Conservation (phyloP, 2,888 invertebrate species). For the Bembecia ichneumoniformis region DNA sequence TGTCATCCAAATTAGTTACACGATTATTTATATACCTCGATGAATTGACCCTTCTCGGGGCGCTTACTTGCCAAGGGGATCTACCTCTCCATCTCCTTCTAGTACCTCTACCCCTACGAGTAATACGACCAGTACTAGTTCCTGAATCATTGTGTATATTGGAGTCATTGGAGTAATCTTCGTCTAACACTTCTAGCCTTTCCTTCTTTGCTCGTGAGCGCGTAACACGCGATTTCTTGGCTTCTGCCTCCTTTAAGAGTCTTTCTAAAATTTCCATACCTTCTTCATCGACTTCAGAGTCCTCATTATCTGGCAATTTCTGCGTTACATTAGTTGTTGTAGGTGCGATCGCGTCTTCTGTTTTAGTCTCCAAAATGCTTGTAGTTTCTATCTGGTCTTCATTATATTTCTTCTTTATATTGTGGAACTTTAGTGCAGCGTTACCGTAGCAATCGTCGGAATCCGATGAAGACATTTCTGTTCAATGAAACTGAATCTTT, state of each 20-base stretch:
- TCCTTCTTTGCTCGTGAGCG: background rate
- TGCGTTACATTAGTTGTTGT: conserved; percentile 10
- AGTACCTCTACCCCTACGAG: conserved; percentile 4
- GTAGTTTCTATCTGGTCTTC: conserved; percentile 24
- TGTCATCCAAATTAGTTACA: background rate
- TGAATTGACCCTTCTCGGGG: background rate
- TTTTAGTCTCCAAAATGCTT: conserved; percentile 20
- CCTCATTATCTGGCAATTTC: conserved; percentile 12
- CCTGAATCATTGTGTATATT: background rate
- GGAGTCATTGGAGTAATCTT: background rate
- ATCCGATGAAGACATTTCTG: conserved; percentile 42
- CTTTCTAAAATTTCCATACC: background rate
- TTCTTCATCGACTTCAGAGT: conserved; percentile 5
- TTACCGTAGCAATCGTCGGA: conserved; percentile 58
- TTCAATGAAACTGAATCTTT: background rate
- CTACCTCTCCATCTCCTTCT: background rate
- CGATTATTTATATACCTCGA: background rate
- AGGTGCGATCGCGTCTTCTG: conserved; percentile 2
- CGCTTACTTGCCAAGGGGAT: background rate
- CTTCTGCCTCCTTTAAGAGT: background rate
- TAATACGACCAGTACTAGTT: conserved; percentile 10
- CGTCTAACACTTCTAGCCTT: background rate
- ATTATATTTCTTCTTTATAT: conserved; percentile 30
- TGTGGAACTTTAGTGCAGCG: conserved; percentile 36
- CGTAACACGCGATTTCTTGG: background rate